Percentiles rank a stretch among this genome's conserved stretches.
Evolutionary conservation across 2,888 invertebrate species (phyloP).

Genomic region (Agonum fuliginosum): DNA sequence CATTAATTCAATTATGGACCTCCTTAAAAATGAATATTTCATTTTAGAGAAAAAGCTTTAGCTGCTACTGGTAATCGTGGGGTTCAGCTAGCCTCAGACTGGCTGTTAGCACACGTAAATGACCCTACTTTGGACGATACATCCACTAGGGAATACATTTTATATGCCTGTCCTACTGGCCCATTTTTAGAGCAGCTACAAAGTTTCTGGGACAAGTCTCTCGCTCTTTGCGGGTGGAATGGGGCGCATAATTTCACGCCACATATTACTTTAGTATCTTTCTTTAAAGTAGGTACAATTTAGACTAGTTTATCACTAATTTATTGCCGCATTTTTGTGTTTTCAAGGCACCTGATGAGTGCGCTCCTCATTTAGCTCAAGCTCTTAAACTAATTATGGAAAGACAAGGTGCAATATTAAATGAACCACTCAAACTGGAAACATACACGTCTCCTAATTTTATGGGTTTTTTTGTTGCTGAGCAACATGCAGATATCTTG

Average conservation of each 20-base stretch:
- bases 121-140: conserved; percentile 87
- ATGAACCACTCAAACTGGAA: conserved; percentile 83
- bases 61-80: conserved; percentile 93
- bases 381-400: conserved; percentile 85
- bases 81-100: conserved; percentile 92
- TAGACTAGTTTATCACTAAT: not conserved
- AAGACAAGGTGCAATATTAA: conserved; percentile 80
- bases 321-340: conserved; percentile 21
- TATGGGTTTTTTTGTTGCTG: conserved; percentile 92
- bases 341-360: conserved; percentile 84
- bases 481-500: conserved; percentile 87
- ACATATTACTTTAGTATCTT: conserved; percentile 91
- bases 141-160: conserved; percentile 87
- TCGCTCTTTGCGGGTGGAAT: conserved; percentile 87
- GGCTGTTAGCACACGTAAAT: conserved; percentile 92
- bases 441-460: conserved; percentile 91
- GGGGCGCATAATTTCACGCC: conserved; percentile 93
- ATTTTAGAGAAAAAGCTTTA: conserved; percentile 87
- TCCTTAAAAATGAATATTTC: conserved; percentile 58
- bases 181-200: conserved; percentile 82
- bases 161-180: conserved; percentile 91
- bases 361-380: conserved; percentile 80
- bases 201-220: conserved; percentile 87
- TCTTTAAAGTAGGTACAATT: conserved; percentile 82
- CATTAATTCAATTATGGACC: conserved; percentile 46